Base-by-base conservation (phyloP, 2,888 invertebrate species). In the Tinea semifulvella region DNA sequence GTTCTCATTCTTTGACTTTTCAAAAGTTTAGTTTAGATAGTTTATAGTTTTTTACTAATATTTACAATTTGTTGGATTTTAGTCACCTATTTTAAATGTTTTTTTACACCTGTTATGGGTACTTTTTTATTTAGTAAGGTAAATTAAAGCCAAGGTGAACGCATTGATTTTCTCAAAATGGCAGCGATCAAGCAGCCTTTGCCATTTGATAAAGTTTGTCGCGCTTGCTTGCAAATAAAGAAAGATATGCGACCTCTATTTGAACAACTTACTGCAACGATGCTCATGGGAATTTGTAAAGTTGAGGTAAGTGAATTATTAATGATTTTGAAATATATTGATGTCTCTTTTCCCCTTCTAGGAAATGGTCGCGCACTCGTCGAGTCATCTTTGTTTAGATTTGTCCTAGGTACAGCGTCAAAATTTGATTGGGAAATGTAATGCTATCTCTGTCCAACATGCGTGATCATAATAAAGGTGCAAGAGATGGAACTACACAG, bases 171-270 rank as follows among this genome's bases (percentile, higher is more conserved):
- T 11, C 4, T 8, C 76, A 80, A 80, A 64, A 80, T 80, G 80
- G 80, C 80, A 68, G 65, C 69, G 58, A 46, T 52, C 20, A 65
- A 56, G 57, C 72, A 68, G 66, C 65, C 58, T 48, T 63, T 73
- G 47, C 70, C 73, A 52, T 69, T 86, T 54, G 85, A 85, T 53
- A 85, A 85, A 71, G 84, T 87, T 57, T 87, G 87, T 63, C 82
- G 87, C 16, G 83, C 85, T 43, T 87, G 87, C 65, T 72, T 86
- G 56, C 81, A 82, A 52, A 76, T 83, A 54, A 86, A 87, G 58
- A 86, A 85, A 58, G 86, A 86, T 56, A 86, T 87, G 86, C 71
- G 86, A 53, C 86, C 86, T 19, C 60, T 87, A 48, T 86, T 86
- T 56, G 85, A 85, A 52, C 86, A 86, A 60, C 82, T 85, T 50